Percentiles rank a stretch among this genome's conserved stretches.
These are phyloP conservation scores for Diorhabda sublineata DNA, from an alignment of 1,140 invertebrate species.

Conservation along the genomic window DNA sequence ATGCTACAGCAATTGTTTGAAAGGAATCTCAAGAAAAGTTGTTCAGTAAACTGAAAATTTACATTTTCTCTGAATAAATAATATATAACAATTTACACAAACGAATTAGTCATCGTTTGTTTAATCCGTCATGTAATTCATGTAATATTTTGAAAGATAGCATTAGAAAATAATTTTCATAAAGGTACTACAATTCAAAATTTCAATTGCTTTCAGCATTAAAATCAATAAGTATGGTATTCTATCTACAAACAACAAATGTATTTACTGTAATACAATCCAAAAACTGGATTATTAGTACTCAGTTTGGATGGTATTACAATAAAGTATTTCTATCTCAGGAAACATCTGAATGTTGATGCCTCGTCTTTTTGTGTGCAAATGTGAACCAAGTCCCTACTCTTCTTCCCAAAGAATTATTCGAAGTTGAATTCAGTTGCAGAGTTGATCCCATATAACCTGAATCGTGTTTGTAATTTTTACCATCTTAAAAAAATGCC, in stretches of 20 bases:
- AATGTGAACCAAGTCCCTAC: slow-evolving; percentile 60
- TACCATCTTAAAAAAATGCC: slow-evolving; percentile 45
- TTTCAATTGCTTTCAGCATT: slow-evolving; percentile 9
- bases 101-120: too few species aligned
- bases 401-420: slow-evolving; percentile 52
- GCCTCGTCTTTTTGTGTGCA: slow-evolving; percentile 53
- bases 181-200: too few species aligned
- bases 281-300: neutral
- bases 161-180: too few species aligned
- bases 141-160: too few species aligned
- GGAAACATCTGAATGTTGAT: slow-evolving; percentile 48
- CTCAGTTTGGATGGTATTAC: slow-evolving; percentile 24
- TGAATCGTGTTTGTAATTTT: slow-evolving; percentile 52
- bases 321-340: slow-evolving; percentile 53
- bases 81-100: too few species aligned
- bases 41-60: too few species aligned
- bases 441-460: slow-evolving; percentile 50
- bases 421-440: slow-evolving; percentile 41
- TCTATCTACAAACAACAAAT: slow-evolving; percentile 10
- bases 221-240: slow-evolving; percentile 1
- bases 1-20: slow-evolving; percentile 7
- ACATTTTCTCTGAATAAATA: too few species aligned
- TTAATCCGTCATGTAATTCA: too few species aligned
- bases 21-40: neutral
- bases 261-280: slow-evolving; percentile 14